Evolutionary conservation across 2,113 vertebrate species (phyloP), one percentile per base, ranked within the genome.

Genomic region (Silurus meridionalis): DNA sequence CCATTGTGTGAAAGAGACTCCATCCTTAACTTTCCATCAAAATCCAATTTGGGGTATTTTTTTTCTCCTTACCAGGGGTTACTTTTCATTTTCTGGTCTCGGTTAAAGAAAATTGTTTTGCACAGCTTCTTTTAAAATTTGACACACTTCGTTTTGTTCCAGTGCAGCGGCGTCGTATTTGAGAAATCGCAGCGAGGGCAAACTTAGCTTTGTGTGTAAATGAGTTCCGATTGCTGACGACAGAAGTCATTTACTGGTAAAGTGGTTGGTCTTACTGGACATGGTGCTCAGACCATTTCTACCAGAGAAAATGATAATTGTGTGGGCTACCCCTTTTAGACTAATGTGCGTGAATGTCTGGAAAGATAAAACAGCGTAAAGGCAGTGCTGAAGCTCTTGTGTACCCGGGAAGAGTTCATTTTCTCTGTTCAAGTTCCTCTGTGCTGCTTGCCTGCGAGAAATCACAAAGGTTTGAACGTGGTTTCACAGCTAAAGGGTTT

Each of bases 161-260:
- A 72, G 28, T 86, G 52, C 25, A 50, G 17, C 85, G 75, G 57
- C 86, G 81, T 87, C 80, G 78, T 55, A 60, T 78, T 4, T n/a
- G 63, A 77, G 63, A 64, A 86, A 75, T 58, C 15, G 63, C 64
- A 86, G 17, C 3, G 17, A 74, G 50, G 7, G 6, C 5, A 23
- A 66, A 46, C 21, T 75, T 85, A 79, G 66, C 58, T 80, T 80
- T 69, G 57, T 71, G 13, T 74, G 57, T 60, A 63, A 82, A 55
- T 71, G 85, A 48, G 69, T 64, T 63, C 10, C n/a, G 67, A 79
- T 66, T 53, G 14, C 46, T 21, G 37, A 37, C 5, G 9, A 13
- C 53, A 37, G 17, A 19, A 72, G 10, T 83, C 58, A 72, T 83
- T 55, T 72, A 14, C 53, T 72, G 50, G 60, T 46, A 8, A 19